Percentiles rank a stretch among this genome's conserved stretches.
phyloP scores from a whole-genome alignment of 2,113 vertebrate species.

The Smithornis capensis region DNA sequence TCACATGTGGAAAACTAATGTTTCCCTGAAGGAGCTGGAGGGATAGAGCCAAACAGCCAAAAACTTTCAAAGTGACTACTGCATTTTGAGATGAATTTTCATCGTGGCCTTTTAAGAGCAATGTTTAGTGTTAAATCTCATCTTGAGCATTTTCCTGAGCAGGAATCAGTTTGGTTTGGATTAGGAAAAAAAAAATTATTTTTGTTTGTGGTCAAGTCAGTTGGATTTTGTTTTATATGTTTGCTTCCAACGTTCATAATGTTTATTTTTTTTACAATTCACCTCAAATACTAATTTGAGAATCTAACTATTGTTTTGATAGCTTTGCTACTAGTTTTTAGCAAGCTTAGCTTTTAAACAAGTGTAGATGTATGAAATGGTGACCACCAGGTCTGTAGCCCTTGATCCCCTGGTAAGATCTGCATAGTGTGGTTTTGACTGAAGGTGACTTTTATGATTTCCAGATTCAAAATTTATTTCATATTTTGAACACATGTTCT shows the following conservation, averaged over 20 bases:
- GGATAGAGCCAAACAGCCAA: background rate
- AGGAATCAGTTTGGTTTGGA: background rate
- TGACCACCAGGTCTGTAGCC: background rate
- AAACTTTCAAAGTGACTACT: background rate
- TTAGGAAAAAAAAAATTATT: background rate
- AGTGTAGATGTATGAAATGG: background rate
- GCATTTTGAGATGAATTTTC: background rate
- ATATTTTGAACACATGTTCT: conserved; percentile 15
- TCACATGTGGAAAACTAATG: background rate
- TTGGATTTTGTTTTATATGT: background rate
- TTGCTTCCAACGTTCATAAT: background rate
- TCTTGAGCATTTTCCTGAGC: background rate
- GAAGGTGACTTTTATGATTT: conserved; percentile 22
- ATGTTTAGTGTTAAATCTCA: background rate
- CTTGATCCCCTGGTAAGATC: background rate
- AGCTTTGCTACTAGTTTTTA: background rate
- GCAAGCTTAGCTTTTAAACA: background rate
- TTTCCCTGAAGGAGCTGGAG: background rate
- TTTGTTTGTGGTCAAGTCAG: background rate
- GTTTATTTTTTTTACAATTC: background rate
- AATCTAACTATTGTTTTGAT: background rate
- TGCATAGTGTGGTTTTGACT: background rate
- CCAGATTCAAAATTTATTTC: conserved; percentile 29
- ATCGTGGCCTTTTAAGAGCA: background rate
- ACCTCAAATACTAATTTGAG: background rate